Evolutionary conservation across 2,113 vertebrate species (phyloP).

Genomic region (Cyprinodon tularosa): DNA sequence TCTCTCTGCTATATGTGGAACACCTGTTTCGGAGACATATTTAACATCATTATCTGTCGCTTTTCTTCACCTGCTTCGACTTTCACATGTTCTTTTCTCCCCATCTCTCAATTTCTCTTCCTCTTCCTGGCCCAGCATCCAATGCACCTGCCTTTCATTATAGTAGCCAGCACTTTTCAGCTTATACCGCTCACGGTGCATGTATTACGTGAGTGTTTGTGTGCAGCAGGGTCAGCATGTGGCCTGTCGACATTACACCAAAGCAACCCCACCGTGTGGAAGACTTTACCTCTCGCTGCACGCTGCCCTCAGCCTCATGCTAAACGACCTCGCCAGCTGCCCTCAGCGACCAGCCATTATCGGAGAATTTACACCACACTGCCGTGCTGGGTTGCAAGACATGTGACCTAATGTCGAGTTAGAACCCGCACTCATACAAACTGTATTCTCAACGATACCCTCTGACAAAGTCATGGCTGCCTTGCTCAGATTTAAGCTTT

Average conservation of each 20-base stretch:
- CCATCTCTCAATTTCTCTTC: slow-evolving; percentile 60
- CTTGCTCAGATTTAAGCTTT: background rate
- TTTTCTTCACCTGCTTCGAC: slow-evolving; percentile 57
- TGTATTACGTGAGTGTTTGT: background rate
- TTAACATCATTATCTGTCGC: slow-evolving; percentile 12
- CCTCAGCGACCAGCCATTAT: slow-evolving; percentile 64
- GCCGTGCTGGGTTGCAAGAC: slow-evolving; percentile 51
- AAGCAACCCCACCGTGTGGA: slow-evolving; percentile 49
- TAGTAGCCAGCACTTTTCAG: slow-evolving; percentile 70
- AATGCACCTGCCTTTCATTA: slow-evolving; percentile 70
- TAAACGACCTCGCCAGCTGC: slow-evolving; percentile 40
- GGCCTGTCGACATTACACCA: slow-evolving; percentile 55
- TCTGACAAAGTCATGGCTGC: slow-evolving; percentile 62
- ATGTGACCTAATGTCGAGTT: slow-evolving; percentile 45
- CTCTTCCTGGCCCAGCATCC: slow-evolving; percentile 37
- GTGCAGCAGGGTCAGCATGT: slow-evolving; percentile 56
- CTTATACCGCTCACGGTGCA: slow-evolving; percentile 65
- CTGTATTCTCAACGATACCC: slow-evolving; percentile 13
- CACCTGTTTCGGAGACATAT: slow-evolving; percentile 16
- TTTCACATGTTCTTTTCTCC: slow-evolving; percentile 71
- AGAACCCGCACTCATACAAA: slow-evolving; percentile 4
- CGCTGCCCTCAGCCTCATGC: slow-evolving; percentile 28
- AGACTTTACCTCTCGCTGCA: slow-evolving; percentile 35
- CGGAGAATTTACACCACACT: slow-evolving; percentile 31
- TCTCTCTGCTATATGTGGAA: background rate